Conservation (phyloP, 2,797 vertebrate genomes). For the Champsocephalus gunnari region DNA sequence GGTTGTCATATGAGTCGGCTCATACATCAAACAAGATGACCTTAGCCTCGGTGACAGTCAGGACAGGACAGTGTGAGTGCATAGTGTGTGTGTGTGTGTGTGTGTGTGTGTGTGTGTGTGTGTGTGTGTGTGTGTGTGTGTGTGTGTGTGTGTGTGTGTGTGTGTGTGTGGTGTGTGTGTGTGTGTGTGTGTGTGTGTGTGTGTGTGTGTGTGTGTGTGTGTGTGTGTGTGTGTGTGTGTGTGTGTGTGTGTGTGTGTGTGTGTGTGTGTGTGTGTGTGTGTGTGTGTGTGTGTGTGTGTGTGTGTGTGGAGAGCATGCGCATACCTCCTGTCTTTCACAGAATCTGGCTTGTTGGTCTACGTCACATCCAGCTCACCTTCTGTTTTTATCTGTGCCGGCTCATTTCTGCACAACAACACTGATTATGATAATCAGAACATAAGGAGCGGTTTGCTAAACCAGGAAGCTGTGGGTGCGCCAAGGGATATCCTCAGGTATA, state of each 20-base stretch:
- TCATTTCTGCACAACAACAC: background rate
- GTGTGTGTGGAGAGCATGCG: constrained; percentile 5
- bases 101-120: no score
- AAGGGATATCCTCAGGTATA: constrained; percentile 86
- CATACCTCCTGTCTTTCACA: constrained; percentile 2
- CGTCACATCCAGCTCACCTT: background rate
- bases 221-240: constrained; percentile 56
- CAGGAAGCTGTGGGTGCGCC: constrained; percentile 72
- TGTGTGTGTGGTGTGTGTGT: constrained; percentile 27
- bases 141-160: no score
- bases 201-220: constrained; percentile 55
- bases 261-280: constrained; percentile 55
- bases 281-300: constrained; percentile 56
- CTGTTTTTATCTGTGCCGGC: background rate
- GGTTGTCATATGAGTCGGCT: constrained; percentile 76
- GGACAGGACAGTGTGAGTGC: constrained; percentile 57
- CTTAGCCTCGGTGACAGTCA: constrained; percentile 77
- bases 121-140: no score
- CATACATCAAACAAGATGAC: constrained; percentile 79
- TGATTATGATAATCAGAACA: constrained; percentile 50
- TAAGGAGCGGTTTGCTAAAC: constrained; percentile 77
- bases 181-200: constrained; percentile 57
- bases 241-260: constrained; percentile 57
- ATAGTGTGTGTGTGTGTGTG: constrained; percentile 39
- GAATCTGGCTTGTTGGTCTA: constrained; percentile 5